Evolutionary conservation across 1,140 invertebrate genomes (phyloP).

Genomic region (Scylla paramamosain): DNA sequence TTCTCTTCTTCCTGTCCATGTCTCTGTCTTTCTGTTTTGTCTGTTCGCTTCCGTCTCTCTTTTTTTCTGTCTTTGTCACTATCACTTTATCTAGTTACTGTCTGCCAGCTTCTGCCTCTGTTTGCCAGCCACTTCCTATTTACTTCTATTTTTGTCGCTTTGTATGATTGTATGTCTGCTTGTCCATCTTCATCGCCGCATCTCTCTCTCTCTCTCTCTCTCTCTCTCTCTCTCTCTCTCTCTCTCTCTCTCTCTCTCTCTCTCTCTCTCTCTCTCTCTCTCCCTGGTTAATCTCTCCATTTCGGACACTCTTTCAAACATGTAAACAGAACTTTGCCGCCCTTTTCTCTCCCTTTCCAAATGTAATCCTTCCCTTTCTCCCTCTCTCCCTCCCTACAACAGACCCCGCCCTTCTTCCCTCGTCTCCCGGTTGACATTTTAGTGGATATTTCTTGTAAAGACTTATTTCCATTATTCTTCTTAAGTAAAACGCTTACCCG

Average conservation of each 20-base stretch:
- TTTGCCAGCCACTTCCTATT: too few species aligned
- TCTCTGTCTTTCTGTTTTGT: not conserved
- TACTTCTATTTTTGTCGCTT: too few species aligned
- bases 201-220: not conserved
- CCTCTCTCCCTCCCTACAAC: not conserved
- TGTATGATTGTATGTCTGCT: too few species aligned
- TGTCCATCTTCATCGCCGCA: too few species aligned
- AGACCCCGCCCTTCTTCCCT: not conserved
- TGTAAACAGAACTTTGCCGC: not conserved
- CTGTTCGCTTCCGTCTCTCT: not conserved
- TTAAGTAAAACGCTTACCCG: not conserved
- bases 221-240: conserved; percentile 12
- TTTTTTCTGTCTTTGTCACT: not conserved
- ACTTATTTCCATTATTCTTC: not conserved
- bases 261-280: conserved; percentile 20
- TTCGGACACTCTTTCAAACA: not conserved
- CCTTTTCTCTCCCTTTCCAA: not conserved
- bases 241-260: conserved; percentile 20
- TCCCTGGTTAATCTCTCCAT: not conserved
- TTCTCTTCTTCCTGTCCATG: not conserved
- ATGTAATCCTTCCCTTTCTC: too few species aligned
- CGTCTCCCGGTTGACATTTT: not conserved
- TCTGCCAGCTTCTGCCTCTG: too few species aligned
- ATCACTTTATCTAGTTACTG: not conserved
- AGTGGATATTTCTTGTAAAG: conserved; percentile 22